A percentile compares a stretch with the other conserved stretches of the same genome.
These are phyloP conservation scores for Nycticebus coucang DNA, from an alignment of 2,113 vertebrate species.

Conservation along the genomic window DNA sequence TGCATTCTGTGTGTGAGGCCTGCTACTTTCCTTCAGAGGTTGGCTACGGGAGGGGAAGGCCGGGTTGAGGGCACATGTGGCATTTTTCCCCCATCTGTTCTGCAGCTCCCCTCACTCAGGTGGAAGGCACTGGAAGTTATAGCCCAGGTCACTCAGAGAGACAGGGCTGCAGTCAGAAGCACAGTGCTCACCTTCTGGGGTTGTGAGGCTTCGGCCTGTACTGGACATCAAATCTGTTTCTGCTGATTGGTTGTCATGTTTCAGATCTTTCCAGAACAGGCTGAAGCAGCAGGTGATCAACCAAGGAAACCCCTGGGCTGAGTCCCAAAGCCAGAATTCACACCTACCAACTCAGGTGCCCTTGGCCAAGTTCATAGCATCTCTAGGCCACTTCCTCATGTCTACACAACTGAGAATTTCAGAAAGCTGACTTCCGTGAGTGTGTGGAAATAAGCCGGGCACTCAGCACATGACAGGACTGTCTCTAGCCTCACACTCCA, in stretches of 20 bases:
- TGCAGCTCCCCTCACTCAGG: slow-evolving; percentile 58
- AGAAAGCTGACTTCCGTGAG: background rate
- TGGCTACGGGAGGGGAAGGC: slow-evolving; percentile 58
- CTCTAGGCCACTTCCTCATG: background rate
- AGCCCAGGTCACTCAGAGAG: slow-evolving; percentile 40
- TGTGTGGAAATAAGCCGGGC: background rate
- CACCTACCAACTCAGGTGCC: background rate
- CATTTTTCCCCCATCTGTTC: slow-evolving; percentile 61
- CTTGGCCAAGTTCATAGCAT: background rate
- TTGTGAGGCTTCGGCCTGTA: accelerated
- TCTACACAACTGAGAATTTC: accelerated
- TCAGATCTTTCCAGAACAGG: background rate
- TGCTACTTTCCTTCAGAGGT: slow-evolving; percentile 48
- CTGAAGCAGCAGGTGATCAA: background rate
- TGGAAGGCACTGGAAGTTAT: slow-evolving; percentile 51
- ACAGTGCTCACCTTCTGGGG: background rate
- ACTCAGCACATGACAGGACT: too few species aligned
- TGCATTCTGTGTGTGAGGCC: slow-evolving; percentile 21
- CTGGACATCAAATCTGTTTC: background rate
- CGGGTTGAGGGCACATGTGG: background rate
- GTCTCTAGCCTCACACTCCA: background rate
- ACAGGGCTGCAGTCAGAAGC: slow-evolving; percentile 38
- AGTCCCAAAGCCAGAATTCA: background rate
- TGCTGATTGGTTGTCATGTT: background rate
- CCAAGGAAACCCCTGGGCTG: background rate